Conservation (phyloP, 2,888 invertebrate species). For the Herminia tarsipennalis region DNA sequence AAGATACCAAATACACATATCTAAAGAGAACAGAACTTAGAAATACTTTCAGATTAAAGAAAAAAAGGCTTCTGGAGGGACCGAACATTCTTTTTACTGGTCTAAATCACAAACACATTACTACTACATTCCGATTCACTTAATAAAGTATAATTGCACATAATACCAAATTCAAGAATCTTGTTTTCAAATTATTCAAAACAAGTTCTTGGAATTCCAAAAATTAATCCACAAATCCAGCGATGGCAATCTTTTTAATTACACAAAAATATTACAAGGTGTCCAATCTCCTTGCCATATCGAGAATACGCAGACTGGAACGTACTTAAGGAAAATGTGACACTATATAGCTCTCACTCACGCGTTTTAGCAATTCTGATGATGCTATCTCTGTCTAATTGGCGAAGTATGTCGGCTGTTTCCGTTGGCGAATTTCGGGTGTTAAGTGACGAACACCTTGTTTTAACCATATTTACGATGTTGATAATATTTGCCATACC, state of each 20-base stretch:
- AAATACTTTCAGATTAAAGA: no score
- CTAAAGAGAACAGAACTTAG: no score
- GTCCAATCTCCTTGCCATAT: slow-evolving; percentile 29
- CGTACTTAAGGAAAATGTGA: slow-evolving; percentile 24
- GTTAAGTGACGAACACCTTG: slow-evolving; percentile 41
- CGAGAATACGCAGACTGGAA: slow-evolving; percentile 35
- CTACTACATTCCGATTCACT: no score
- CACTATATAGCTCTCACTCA: slow-evolving; percentile 25
- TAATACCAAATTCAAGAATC: no score
- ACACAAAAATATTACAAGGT: slow-evolving; percentile 28
- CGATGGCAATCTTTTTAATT: slow-evolving; percentile 17
- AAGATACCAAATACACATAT: no score
- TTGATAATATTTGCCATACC: slow-evolving; percentile 12
- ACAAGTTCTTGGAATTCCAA: not conserved
- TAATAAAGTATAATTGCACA: not conserved
- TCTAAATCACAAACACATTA: no score
- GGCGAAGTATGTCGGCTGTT: slow-evolving; percentile 52
- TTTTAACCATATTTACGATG: slow-evolving; percentile 23
- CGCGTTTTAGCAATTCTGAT: slow-evolving; percentile 16
- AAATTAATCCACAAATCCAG: slow-evolving; percentile 22
- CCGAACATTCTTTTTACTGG: no score
- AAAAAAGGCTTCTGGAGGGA: no score
- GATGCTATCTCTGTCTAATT: slow-evolving; percentile 40
- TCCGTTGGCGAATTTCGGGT: slow-evolving; percentile 56
- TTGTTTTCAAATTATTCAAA: not conserved